Evolutionary conservation across 2,797 vertebrate genomes (phyloP), one percentile per base, ranked within the genome.

Genomic region (Podarcis siculus): DNA sequence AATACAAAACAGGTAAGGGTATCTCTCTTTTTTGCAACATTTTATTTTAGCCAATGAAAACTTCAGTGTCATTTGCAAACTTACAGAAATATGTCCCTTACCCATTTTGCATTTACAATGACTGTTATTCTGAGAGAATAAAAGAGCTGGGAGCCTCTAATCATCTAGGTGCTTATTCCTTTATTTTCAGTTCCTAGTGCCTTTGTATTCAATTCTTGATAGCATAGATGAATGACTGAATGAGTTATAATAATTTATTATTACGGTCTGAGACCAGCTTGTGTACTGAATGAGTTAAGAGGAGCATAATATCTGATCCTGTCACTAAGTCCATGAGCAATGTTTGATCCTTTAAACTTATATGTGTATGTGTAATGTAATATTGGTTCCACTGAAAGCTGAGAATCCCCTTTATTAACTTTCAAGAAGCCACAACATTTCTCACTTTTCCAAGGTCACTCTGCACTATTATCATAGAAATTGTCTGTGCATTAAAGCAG

Each of bases 401-500:
- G 64, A 76, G 25, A 55, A 69, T 67, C 25, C n/a, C 19, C 5
- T 55, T 39, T 76, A 67, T 75, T 76, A 81, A 64, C 8, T 75
- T 66, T 89, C 81, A 84, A 75, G 71, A 69, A 67, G 27, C 19
- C 17, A 1, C 78, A 2, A n/a, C 3, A 91, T 4, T 89, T 8
- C 0, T 37, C 76, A 45, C 78, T 73, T 67, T 86, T 0, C 27
- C n/a, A 42, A 71, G 73, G 78, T 91, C 58, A 76, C 17, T n/a
- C 35, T 82, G 21, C 86, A 69, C 13, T 89, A 35, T 92, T 39
- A 79, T 8, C 3, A 81, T 66, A 67, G 67, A 82, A 30, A 35
- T 80, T 88, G 6, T 15, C 30, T 80, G 0, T 84, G 8, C 49
- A 73, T 90, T 82, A 91, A 61, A 42, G 89, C 86, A 61, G 55